Evolutionary conservation across 2,888 invertebrate species (phyloP), one percentile per base, ranked within the genome.

Genomic region (Eremobia ochroleuca): DNA sequence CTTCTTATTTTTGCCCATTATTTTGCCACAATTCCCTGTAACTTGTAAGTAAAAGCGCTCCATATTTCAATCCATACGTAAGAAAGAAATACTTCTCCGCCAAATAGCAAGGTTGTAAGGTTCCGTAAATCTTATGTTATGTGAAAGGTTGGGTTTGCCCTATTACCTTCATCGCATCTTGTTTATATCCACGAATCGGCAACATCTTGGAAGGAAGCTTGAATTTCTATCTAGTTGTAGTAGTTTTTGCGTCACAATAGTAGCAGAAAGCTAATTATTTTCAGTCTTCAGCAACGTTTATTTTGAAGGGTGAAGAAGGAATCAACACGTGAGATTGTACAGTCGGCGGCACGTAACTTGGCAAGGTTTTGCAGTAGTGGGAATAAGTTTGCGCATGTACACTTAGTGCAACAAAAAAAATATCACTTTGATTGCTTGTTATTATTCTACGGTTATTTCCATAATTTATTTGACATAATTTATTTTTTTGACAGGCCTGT

Each of bases 61-160:
- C 4, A 55, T 73, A 46, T 62, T 77, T 61, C 49, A 13, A 67
- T 66, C 46, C 15, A 25, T 34, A 11, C n/a, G 61, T 71, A 78
- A 70, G 61, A 52, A 81, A 52, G 81, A 82, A 73, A 79, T 71
- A 67, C 28, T 69, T n/a, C 21, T 64, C 37, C 28, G 52, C 46
- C 66, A 15, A 67, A 79, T 64, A 72, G 71, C 34, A 40, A 69
- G 64, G 65, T 3, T 31, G 15, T 28, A 25, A n/a, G 31, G 62
- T 31, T 18, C 31, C 40, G 77, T 83, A 85, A 85, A 84, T 84
- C 86, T 76, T 78, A n/a, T 55, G 75, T 87, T 80, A 82, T 79
- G 73, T 70, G 67, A 73, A 70, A 85, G 85, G 81, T 81, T 58
- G 70, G 55, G 69, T 67, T 49, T 69, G 72, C n/a, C 70, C 62